Evolutionary conservation across 2,797 vertebrate genomes (phyloP), one percentile per base, ranked within the genome.

Genomic region (Alfaro cultratus): DNA sequence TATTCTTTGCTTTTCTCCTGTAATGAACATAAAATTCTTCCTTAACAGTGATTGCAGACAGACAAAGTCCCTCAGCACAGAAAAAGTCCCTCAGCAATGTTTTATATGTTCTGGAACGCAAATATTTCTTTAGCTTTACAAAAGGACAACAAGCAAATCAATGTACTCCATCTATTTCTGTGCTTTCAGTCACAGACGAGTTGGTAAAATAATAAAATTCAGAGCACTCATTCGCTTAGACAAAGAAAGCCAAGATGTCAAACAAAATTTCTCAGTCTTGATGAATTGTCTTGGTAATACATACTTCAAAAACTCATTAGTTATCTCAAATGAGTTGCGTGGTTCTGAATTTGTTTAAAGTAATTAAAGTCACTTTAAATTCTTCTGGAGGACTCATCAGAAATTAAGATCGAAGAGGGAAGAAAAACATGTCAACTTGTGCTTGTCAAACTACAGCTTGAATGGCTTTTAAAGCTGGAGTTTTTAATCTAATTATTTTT

Each of bases 331-430:
- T 87, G 80, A 91, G 83, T 86, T 85, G 82, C 88, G 85, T 77
- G 79, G 76, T 68, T 74, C 64, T 85, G 84, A 91, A 88, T 93
- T 94, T 89, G 78, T 90, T 94, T 87, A 86, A 93, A 90, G 85
- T 91, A 94, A 94, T 93, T 94, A 86, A 82, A 86, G 91, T 91
- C 60, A 86, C 78, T 87, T 91, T 88, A 84, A 92, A 93, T 92
- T 90, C 93, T 92, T 91, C 85, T 85, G 49, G 11, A 74, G 72
- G 85, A 80, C 70, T 73, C 79, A 80, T 83, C 75, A 77, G 57
- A 83, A 45, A 57, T 73, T 31, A 83, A 36, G 46, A 74, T 16
- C 53, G 67, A 78, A 34, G 74, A 62, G 71, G 29, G 11, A 39
- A 68, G 62, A 34, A 49, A 29, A 62, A 75, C 55, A 72, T 70